Evolutionary conservation across 2,797 vertebrate species (phyloP), one percentile per base, ranked within the genome.

Genomic region (Nothura maculosa): DNA sequence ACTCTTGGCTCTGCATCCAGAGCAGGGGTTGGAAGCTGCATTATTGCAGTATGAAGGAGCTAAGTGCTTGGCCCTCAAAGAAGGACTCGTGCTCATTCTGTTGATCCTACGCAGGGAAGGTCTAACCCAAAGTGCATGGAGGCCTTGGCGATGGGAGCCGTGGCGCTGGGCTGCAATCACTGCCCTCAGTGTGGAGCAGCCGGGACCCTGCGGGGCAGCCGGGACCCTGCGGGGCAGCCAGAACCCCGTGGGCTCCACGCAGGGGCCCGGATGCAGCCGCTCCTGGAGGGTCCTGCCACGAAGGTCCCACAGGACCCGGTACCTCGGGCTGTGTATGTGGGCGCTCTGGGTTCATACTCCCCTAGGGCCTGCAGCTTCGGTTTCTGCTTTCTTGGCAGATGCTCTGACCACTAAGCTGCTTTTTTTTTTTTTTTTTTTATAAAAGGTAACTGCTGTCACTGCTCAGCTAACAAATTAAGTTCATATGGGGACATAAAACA

Each of bases 401-500:
- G 73, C 54, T 93, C 1, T 78, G 38, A 21, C 45, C 54, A 3
- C 54, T 58, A 36, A 62, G 25, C 21, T 43, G 15, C 17, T 43
- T 43, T 42, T 54, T 32, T 25, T 38, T 54, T 38, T 42, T 18
- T 38, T 54, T 38, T 42, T 18, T 32, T 47, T 82, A 63, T 70
- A 43, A 64, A 94, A 90, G 73, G 73, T 93, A 87, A 52, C 81
- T 85, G 48, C 76, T 96, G 81, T 83, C 76, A 87, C 68, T 85
- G 92, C 64, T 89, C 54, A 87, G 70, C 67, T 84, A 69, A 83
- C 73, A 90, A 90, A 85, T 85, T 27, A 68, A 55, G 79, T 87
- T 94, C 66, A 43, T 78, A 32, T 67, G 58, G 79, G 81, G 61
- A 85, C 81, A 66, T 85, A 89, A 90, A 94, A 85, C 69, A 72